Percentiles rank a stretch among this genome's conserved stretches.
Evolutionary conservation across 2,113 vertebrate genomes (phyloP).

Genomic region (Scytalopus superciliaris): DNA sequence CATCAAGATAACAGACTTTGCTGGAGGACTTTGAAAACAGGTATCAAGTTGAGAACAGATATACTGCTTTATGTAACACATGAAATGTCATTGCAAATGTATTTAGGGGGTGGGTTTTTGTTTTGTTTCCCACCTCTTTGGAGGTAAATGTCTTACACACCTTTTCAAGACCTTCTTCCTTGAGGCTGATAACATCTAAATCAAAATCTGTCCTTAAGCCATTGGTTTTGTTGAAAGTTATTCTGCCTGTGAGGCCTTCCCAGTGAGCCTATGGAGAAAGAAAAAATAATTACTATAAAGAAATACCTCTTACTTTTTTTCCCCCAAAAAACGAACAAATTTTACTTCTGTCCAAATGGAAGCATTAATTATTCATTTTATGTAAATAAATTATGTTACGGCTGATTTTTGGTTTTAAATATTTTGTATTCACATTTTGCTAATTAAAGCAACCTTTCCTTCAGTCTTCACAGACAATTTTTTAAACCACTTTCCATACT

Average conservation of each 20-base stretch:
- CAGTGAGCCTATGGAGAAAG: conserved; percentile 87
- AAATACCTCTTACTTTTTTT: not conserved
- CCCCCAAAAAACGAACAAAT: not conserved
- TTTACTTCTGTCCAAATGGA: conserved; percentile 5
- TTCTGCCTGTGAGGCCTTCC: conserved; percentile 98
- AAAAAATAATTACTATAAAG: conserved; percentile 36
- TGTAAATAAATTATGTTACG: conserved; percentile 44
- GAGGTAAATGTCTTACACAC: conserved; percentile 65
- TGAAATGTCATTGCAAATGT: not conserved
- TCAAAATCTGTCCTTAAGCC: conserved; percentile 98
- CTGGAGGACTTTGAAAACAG: not conserved
- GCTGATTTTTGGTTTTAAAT: not conserved
- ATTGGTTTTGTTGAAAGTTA: conserved; percentile 97
- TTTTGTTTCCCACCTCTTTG: not conserved
- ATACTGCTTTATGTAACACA: not conserved
- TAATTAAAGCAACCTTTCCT: not conserved
- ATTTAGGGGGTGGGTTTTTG: not conserved
- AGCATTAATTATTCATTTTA: conserved; percentile 37
- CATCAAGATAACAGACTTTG: not conserved
- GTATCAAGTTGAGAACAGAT: not conserved
- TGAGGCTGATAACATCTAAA: conserved; percentile 97
- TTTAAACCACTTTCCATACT: not conserved
- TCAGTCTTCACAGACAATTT: not conserved
- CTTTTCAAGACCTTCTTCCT: conserved; percentile 98
- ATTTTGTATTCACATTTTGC: not conserved